These are phyloP conservation scores for Erebia aethiops DNA, from an alignment of 2,888 invertebrate species.

Conservation along the genomic window DNA sequence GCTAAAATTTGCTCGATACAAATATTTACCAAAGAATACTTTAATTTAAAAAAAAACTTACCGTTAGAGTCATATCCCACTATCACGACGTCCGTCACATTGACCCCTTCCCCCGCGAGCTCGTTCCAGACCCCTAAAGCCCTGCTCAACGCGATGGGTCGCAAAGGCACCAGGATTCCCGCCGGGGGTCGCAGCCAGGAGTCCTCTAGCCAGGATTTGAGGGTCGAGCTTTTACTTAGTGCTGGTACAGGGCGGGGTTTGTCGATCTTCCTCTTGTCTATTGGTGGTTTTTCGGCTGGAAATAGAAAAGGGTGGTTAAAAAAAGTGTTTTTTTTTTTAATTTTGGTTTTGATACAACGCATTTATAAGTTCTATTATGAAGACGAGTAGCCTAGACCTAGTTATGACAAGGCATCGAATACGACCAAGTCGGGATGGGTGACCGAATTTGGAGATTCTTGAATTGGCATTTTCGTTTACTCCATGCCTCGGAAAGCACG, in stretches of 20 bases:
- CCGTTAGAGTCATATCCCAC: slow-evolving; percentile 77
- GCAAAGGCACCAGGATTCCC: slow-evolving; percentile 72
- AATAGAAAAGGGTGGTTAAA: slow-evolving; percentile 5
- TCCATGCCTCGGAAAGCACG: too few relatives aligned
- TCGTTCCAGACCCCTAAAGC: slow-evolving; percentile 74
- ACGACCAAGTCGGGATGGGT: too few relatives aligned
- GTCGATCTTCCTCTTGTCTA: slow-evolving; percentile 53
- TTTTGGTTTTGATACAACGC: neutral
- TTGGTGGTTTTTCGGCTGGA: slow-evolving; percentile 53
- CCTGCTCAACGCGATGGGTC: slow-evolving; percentile 64
- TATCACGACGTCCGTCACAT: slow-evolving; percentile 68
- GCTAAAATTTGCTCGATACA: too few relatives aligned
- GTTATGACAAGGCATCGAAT: too few relatives aligned
- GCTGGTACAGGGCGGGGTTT: slow-evolving; percentile 49
- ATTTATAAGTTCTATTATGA: too few relatives aligned
- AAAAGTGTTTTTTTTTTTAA: too few relatives aligned
- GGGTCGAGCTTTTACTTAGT: slow-evolving; percentile 57
- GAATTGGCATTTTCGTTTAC: too few relatives aligned
- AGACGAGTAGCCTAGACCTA: too few relatives aligned
- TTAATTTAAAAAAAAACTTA: slow-evolving; percentile 34
- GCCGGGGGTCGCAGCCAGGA: slow-evolving; percentile 72
- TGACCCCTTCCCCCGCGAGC: slow-evolving; percentile 59
- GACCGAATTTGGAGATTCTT: too few relatives aligned
- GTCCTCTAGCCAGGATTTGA: slow-evolving; percentile 73
- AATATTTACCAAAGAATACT: too few relatives aligned